Conservation (phyloP, 2,888 invertebrate genomes). For the Ellobium chinense region DNA sequence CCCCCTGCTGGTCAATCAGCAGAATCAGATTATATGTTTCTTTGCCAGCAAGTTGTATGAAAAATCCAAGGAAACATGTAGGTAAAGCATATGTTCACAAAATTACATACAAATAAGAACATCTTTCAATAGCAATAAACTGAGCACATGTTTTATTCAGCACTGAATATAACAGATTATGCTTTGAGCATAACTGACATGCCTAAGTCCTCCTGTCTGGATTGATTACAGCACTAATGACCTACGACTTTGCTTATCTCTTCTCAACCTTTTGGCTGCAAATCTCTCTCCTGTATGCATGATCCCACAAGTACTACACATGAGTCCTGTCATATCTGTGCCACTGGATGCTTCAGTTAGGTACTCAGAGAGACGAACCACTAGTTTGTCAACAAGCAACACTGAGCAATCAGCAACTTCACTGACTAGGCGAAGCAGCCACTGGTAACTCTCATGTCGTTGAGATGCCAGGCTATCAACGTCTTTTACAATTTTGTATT, state of each 20-base stretch:
- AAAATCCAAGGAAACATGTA: too few species aligned
- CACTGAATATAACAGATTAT: too few species aligned
- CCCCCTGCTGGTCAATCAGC: too few species aligned
- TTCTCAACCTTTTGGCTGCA: background rate
- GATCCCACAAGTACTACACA: background rate
- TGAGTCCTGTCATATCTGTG: background rate
- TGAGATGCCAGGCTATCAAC: background rate
- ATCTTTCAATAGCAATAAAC: too few species aligned
- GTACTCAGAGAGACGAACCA: background rate
- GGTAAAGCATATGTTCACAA: too few species aligned
- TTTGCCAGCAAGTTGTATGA: too few species aligned
- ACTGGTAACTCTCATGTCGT: conserved; percentile 27
- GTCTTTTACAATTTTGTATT: background rate
- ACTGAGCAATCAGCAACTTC: background rate
- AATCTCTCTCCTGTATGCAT: background rate
- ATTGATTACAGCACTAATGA: too few species aligned
- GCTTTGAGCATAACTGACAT: too few species aligned
- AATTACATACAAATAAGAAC: too few species aligned
- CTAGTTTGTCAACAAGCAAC: conserved; percentile 6
- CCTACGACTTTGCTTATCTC: background rate
- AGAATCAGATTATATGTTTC: too few species aligned
- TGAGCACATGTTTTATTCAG: too few species aligned
- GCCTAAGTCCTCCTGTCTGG: too few species aligned
- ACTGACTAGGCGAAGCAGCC: conserved; percentile 28
- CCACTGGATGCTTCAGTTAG: background rate